Evolutionary conservation across 2,113 vertebrate genomes (phyloP).

Genomic region (Cyphomyrus discorhynchus): DNA sequence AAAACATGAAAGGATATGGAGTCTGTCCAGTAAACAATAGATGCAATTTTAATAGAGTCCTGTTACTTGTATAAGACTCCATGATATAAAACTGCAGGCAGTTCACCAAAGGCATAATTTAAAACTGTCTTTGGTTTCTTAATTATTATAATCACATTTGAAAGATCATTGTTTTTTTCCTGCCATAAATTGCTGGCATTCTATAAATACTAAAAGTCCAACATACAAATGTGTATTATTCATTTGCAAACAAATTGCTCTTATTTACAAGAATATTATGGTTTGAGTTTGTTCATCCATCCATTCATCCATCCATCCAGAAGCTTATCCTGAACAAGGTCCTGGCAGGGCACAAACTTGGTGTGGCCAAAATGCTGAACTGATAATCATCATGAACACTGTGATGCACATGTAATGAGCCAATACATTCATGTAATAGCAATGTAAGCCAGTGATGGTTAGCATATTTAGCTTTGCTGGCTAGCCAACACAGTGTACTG

Average conservation of each 20-base stretch:
- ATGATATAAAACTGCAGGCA: background rate
- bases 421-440: background rate
- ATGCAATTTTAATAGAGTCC: background rate
- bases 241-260: background rate
- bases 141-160: background rate
- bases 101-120: background rate
- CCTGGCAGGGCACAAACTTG: background rate
- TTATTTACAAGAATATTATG: background rate
- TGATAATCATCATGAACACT: background rate
- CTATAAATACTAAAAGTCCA: background rate
- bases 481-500: background rate
- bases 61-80: background rate
- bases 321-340: background rate
- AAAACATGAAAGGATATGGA: background rate
- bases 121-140: background rate
- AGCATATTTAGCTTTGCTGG: background rate
- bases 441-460: background rate
- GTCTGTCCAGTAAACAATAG: background rate
- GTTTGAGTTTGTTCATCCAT: background rate
- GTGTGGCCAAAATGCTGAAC: background rate
- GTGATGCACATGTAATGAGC: background rate
- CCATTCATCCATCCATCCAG: background rate
- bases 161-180: background rate
- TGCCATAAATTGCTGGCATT: background rate
- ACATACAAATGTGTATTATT: background rate